Conservation (phyloP, 35 echinoderm and acorn worm species). For the Heliocidaris erythrogramma region DNA sequence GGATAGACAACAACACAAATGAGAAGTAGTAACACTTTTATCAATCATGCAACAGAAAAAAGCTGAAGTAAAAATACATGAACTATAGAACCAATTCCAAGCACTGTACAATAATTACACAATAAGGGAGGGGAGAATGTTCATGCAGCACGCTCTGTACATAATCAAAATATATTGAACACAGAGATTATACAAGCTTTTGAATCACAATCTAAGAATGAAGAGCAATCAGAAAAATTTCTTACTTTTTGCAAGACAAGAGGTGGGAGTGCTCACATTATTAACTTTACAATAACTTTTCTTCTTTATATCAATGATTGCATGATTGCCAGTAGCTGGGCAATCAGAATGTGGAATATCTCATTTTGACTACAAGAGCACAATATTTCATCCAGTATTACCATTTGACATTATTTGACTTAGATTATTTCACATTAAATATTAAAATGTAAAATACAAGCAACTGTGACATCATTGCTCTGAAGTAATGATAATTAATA, state of each 20-base stretch:
- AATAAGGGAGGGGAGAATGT: conserved; percentile 5
- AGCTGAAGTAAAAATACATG: conserved; percentile 16
- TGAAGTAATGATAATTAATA: background rate
- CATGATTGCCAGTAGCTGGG: background rate
- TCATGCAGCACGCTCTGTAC: conserved; percentile 52
- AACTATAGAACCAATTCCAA: conserved; percentile 29
- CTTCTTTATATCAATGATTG: background rate
- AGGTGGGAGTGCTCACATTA: background rate
- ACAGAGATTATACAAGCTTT: background rate
- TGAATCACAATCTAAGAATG: background rate
- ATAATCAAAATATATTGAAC: conserved; percentile 27
- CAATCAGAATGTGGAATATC: background rate
- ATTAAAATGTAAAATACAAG: background rate
- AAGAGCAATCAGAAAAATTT: background rate
- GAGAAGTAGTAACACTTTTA: conserved; percentile 24
- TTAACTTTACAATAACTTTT: background rate
- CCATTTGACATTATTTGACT: background rate
- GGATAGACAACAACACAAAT: conserved; percentile 14
- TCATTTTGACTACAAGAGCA: background rate
- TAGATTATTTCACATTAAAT: background rate
- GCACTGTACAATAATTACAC: conserved; percentile 47
- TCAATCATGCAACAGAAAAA: conserved; percentile 47
- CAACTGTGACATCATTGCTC: background rate
- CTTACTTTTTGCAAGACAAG: background rate
- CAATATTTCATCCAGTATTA: background rate